phyloP scores from a whole-genome alignment of 2,113 vertebrate species.

The Diadophis punctatus region DNA sequence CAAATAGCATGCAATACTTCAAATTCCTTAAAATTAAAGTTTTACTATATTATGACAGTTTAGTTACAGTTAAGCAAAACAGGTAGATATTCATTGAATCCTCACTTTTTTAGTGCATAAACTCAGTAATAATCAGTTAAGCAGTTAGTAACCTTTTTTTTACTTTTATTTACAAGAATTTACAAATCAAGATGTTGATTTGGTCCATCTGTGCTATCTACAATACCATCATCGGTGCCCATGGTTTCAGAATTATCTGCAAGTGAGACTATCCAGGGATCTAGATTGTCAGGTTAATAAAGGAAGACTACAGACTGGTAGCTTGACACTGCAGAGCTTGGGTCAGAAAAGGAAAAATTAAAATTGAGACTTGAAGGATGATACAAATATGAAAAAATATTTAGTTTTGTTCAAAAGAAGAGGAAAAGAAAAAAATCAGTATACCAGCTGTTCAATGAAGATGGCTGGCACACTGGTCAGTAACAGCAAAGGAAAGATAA shows the following conservation, averaged over 20 bases:
- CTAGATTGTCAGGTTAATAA: neutral
- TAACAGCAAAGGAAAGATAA: neutral
- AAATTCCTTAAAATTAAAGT: neutral
- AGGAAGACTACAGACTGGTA: neutral
- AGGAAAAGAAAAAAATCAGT: neutral
- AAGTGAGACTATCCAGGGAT: neutral
- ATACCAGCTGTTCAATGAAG: neutral
- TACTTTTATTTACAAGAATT: neutral
- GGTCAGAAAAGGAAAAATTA: neutral
- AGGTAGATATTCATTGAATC: neutral
- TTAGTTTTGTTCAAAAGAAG: neutral
- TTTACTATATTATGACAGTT: neutral
- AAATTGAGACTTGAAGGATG: neutral
- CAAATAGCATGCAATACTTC: neutral
- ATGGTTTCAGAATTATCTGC: neutral
- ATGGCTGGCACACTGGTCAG: neutral
- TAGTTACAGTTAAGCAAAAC: neutral
- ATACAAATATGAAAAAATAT: neutral
- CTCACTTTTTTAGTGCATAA: neutral
- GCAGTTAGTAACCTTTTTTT: neutral
- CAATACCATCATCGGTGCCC: neutral
- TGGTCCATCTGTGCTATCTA: neutral
- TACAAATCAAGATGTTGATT: neutral
- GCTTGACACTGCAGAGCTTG: neutral
- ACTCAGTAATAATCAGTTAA: neutral